phyloP scores from a whole-genome alignment of 2,888 invertebrate genomes.

The Anoncus sp. region DNA sequence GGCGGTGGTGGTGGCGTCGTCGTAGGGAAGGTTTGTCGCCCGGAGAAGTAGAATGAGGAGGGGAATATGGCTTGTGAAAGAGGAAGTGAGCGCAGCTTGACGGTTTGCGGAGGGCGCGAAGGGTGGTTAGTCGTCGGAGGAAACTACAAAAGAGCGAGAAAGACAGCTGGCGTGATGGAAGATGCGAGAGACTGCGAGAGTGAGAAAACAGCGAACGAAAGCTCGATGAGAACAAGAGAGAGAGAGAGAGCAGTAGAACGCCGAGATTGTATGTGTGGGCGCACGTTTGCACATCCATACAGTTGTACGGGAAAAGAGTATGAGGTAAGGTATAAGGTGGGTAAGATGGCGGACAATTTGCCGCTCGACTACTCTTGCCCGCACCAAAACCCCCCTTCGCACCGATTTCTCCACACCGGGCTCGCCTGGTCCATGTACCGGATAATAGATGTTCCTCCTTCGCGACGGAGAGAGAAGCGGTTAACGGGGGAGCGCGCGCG shows the following conservation, averaged over 20 bases:
- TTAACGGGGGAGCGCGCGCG: conserved; percentile 70
- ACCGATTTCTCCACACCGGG: conserved; percentile 62
- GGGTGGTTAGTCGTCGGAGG: conserved; percentile 28
- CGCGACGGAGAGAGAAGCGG: conserved; percentile 70
- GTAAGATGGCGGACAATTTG: conserved; percentile 83
- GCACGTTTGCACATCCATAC: conserved; percentile 1
- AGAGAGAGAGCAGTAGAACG: conserved; percentile 21
- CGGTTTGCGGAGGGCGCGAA: conserved; percentile 14
- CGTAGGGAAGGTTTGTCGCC: conserved; percentile 53
- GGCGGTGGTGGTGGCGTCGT: conserved; percentile 71
- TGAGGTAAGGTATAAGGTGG: conserved; percentile 82
- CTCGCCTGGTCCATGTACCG: conserved; percentile 75
- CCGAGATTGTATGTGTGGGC: conserved; percentile 1
- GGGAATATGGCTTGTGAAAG: conserved; percentile 51
- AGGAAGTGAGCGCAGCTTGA: conserved; percentile 59
- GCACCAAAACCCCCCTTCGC: conserved; percentile 75
- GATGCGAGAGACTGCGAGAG: conserved; percentile 43
- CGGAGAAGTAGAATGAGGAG: conserved; percentile 47
- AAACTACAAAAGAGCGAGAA: conserved; percentile 60
- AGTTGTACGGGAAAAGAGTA: conserved; percentile 71
- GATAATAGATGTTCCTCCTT: conserved; percentile 82
- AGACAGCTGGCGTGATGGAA: conserved; percentile 26
- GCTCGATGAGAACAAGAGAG: conserved; percentile 34
- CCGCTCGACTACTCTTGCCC: conserved; percentile 83
- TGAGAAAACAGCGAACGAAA: conserved; percentile 31